These are phyloP conservation scores for Tetranychus piercei DNA, from an alignment of 2,888 invertebrate genomes.

Conservation along the genomic window DNA sequence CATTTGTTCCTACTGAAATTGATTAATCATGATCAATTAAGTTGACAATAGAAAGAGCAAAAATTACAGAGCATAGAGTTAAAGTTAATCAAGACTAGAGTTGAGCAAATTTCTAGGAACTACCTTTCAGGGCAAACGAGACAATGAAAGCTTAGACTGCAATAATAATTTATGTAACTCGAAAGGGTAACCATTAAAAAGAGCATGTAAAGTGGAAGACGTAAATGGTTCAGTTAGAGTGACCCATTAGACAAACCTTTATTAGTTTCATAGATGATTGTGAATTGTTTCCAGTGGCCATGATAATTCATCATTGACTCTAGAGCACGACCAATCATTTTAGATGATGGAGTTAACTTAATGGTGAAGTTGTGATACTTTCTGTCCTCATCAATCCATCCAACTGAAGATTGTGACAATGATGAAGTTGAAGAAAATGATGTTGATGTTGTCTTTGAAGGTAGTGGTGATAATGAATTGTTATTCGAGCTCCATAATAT, in stretches of 20 bases:
- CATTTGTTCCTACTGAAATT: too few species aligned
- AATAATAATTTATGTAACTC: too few species aligned
- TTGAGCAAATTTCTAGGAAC: too few species aligned
- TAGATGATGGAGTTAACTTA: background rate
- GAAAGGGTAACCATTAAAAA: background rate
- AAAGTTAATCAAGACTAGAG: too few species aligned
- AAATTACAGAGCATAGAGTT: too few species aligned
- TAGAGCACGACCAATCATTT: background rate
- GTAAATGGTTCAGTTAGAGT: background rate
- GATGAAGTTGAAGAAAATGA: background rate
- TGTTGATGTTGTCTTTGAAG: background rate
- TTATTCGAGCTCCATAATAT: background rate
- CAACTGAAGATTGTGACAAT: background rate
- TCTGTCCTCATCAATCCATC: background rate
- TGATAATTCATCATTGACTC: background rate
- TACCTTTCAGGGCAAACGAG: too few species aligned
- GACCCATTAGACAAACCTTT: background rate
- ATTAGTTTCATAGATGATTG: conserved; percentile 8
- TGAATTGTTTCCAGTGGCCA: conserved; percentile 3
- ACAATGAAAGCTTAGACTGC: too few species aligned
- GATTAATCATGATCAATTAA: too few species aligned
- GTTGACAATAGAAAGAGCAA: too few species aligned
- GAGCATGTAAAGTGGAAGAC: background rate
- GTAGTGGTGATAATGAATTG: background rate
- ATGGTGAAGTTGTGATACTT: conserved; percentile 1